Evolutionary conservation across 2,113 vertebrate genomes (phyloP).

Genomic region (Alces alces): DNA sequence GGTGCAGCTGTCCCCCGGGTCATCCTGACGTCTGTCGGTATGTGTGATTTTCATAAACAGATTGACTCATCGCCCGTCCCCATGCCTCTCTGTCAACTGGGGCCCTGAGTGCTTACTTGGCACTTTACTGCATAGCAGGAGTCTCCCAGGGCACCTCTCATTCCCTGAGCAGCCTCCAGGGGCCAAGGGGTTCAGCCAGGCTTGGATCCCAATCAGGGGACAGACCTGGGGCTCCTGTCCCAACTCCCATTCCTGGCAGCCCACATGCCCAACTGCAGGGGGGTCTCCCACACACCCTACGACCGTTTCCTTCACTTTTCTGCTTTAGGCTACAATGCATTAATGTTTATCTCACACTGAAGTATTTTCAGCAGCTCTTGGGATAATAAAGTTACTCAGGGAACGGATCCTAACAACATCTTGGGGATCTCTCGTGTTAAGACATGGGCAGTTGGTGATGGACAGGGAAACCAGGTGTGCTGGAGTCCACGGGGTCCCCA

Average conservation of each 20-base stretch:
- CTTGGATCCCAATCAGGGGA: background rate
- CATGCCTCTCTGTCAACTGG: background rate
- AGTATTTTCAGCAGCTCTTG: background rate
- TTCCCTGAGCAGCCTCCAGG: background rate
- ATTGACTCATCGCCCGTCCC: constrained; percentile 22
- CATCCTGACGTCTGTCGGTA: background rate
- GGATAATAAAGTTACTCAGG: background rate
- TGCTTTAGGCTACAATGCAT: background rate
- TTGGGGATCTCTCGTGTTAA: too few species aligned
- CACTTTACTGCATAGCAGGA: background rate
- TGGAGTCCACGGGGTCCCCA: background rate
- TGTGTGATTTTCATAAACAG: constrained; percentile 55
- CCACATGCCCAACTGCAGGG: too few species aligned
- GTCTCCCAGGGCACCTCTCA: background rate
- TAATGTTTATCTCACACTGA: background rate
- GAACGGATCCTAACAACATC: background rate
- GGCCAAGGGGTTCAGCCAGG: background rate
- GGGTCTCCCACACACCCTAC: background rate
- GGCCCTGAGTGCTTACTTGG: background rate
- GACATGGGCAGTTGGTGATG: background rate
- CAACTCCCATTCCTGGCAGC: background rate
- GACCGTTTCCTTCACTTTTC: background rate
- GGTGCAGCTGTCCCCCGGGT: background rate
- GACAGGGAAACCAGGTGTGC: background rate
- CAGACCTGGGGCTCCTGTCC: background rate